Evolutionary conservation across 2,113 vertebrate genomes (phyloP).

Genomic region (Catharus bicknelli): DNA sequence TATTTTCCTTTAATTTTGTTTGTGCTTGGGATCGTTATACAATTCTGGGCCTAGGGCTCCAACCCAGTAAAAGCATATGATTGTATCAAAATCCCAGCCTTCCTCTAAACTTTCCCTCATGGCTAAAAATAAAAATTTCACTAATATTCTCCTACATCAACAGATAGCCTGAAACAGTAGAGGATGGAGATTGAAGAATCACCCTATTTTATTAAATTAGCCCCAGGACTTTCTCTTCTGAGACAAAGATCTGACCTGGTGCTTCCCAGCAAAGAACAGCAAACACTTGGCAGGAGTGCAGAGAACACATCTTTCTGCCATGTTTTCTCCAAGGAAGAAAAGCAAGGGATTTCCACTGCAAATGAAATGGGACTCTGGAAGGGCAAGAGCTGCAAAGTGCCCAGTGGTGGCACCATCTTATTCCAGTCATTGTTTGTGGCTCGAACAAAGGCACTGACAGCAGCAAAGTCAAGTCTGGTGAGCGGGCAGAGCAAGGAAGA

Average conservation of each 20-base stretch:
- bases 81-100: constrained; percentile 6
- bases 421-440: background rate
- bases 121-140: constrained; percentile 47
- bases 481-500: background rate
- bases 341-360: background rate
- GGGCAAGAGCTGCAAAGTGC: background rate
- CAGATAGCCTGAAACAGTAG: constrained; percentile 40
- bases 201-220: constrained; percentile 41
- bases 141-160: constrained; percentile 44
- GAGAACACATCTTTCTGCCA: background rate
- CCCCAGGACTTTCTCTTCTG: constrained; percentile 1
- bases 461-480: background rate
- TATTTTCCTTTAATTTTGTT: constrained; percentile 43
- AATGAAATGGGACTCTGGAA: background rate
- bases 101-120: constrained; percentile 23
- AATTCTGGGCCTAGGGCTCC: constrained; percentile 3
- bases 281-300: background rate
- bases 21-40: background rate
- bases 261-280: background rate
- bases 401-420: background rate
- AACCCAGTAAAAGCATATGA: constrained; percentile 14
- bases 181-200: constrained; percentile 16
- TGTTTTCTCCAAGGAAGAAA: background rate
- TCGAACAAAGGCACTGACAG: accelerated
- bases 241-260: background rate